Evolutionary conservation across 2,888 invertebrate genomes (phyloP).

Genomic region (Pseudococcus jackbeardsleyi): DNA sequence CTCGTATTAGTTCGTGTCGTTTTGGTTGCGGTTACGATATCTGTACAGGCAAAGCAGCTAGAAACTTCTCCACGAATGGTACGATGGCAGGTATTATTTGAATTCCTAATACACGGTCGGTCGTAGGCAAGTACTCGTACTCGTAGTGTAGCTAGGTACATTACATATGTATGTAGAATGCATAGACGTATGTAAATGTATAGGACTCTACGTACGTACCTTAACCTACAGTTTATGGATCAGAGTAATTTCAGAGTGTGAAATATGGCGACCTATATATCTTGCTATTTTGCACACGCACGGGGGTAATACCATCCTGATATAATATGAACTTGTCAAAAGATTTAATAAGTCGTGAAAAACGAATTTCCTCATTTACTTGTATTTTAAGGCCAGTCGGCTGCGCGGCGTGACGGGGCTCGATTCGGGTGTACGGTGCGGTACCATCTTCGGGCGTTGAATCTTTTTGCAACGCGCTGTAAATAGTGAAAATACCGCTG

Average conservation of each 20-base stretch:
- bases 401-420: too few relatives aligned
- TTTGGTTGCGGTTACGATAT: too few relatives aligned
- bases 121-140: too few relatives aligned
- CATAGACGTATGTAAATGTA: too few relatives aligned
- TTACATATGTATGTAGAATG: too few relatives aligned
- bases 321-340: slow-evolving; percentile 34
- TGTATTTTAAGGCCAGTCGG: not conserved
- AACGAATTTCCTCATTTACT: slow-evolving; percentile 42
- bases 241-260: not conserved
- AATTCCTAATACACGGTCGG: too few relatives aligned
- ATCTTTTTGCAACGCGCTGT: not conserved
- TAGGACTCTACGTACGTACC: too few relatives aligned
- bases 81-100: too few relatives aligned
- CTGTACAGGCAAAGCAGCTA: too few relatives aligned
- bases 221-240: not conserved
- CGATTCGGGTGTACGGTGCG: not conserved
- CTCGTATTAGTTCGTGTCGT: not conserved
- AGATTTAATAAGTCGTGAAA: slow-evolving; percentile 29
- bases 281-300: not conserved
- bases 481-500: not conserved
- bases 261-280: slow-evolving; percentile 5
- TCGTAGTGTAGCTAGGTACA: too few relatives aligned
- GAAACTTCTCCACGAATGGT: too few relatives aligned
- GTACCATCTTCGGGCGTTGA: not conserved
- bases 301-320: not conserved